phyloP scores from a whole-genome alignment of 2,888 invertebrate genomes.

The Apotomis capreana region DNA sequence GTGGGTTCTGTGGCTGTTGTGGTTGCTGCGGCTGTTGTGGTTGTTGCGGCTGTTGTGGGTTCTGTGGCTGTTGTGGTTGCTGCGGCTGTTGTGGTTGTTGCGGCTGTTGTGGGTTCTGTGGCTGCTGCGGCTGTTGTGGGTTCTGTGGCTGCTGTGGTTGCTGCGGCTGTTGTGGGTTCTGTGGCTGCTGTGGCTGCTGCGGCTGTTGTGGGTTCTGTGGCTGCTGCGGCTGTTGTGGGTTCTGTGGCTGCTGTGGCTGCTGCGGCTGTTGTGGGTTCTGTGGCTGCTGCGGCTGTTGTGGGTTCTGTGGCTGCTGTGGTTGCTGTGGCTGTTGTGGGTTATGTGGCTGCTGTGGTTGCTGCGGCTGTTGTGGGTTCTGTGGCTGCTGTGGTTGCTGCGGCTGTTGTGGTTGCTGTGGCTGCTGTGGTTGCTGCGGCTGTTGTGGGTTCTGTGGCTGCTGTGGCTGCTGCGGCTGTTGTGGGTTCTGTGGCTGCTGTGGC shows the following conservation, averaged over 20 bases:
- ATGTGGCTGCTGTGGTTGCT: neutral
- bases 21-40: neutral
- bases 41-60: neutral
- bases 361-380: neutral
- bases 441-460: neutral
- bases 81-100: neutral
- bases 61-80: neutral
- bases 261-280: neutral
- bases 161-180: conserved; percentile 1
- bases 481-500: neutral
- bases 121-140: neutral
- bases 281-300: conserved; percentile 1
- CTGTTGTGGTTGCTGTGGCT: neutral
- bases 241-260: neutral
- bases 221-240: neutral
- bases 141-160: conserved; percentile 1
- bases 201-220: conserved; percentile 1
- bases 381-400: conserved; percentile 1
- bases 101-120: neutral
- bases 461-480: neutral
- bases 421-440: neutral
- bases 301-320: neutral
- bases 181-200: neutral
- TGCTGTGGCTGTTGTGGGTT: neutral
- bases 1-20: neutral